Evolutionary conservation across 2,888 invertebrate genomes (phyloP).

Genomic region (Diploptera punctata): DNA sequence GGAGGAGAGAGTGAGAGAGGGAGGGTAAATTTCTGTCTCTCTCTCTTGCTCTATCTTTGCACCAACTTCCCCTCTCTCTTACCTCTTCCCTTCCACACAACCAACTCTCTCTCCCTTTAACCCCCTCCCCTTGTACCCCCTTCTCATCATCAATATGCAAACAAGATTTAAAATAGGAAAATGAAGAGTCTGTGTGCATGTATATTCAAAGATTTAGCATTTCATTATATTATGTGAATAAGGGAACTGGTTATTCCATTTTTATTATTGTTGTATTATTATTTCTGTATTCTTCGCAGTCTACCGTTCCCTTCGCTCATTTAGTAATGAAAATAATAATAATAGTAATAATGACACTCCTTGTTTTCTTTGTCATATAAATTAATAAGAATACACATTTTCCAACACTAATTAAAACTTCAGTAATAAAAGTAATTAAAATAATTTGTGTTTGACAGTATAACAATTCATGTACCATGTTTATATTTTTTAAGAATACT

Average conservation of each 20-base stretch:
- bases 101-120: conserved; percentile 61
- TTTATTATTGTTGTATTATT: conserved; percentile 28
- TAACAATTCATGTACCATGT: too few relatives aligned
- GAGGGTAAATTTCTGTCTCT: too few relatives aligned
- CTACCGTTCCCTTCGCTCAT: conserved; percentile 1
- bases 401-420: conserved; percentile 16
- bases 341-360: neutral
- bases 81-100: conserved; percentile 25
- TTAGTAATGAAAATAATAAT: conserved; percentile 24
- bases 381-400: conserved; percentile 3
- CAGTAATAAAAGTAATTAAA: too few relatives aligned
- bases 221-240: conserved; percentile 41
- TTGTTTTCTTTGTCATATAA: conserved; percentile 9
- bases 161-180: conserved; percentile 46
- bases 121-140: too few relatives aligned
- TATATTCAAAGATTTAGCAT: conserved; percentile 44
- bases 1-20: too few relatives aligned
- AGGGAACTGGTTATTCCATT: conserved; percentile 37
- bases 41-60: conserved; percentile 70
- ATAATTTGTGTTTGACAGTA: conserved; percentile 18
- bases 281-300: conserved; percentile 2
- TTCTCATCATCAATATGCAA: conserved; percentile 44
- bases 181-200: conserved; percentile 45
- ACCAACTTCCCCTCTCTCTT: conserved; percentile 63
- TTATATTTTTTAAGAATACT: too few relatives aligned